These are phyloP conservation scores for Acromyrmex echinatior DNA, from an alignment of 1,140 invertebrate genomes.

Conservation along the genomic window DNA sequence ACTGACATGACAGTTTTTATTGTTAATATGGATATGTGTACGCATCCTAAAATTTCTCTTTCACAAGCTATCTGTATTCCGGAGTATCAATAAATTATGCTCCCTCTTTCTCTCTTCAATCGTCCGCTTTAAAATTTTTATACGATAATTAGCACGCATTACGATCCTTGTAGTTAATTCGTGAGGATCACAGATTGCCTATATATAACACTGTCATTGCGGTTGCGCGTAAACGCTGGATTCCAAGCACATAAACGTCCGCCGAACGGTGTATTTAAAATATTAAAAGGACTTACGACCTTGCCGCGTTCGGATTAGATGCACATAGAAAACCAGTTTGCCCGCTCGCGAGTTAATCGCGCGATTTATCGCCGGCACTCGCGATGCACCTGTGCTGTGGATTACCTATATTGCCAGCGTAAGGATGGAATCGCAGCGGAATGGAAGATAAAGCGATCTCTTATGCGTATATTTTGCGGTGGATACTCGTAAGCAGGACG, in stretches of 20 bases:
- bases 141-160: slow-evolving; percentile 43
- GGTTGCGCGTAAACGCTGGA: slow-evolving; percentile 32
- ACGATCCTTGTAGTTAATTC: slow-evolving; percentile 50
- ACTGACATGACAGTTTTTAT: background rate
- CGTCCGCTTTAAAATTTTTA: slow-evolving; percentile 34
- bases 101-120: background rate
- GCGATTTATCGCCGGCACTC: slow-evolving; percentile 69
- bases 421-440: slow-evolving; percentile 9
- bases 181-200: slow-evolving; percentile 34
- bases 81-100: slow-evolving; percentile 31
- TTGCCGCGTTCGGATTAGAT: slow-evolving; percentile 57
- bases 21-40: background rate
- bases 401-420: slow-evolving; percentile 52
- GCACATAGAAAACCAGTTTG: slow-evolving; percentile 68
- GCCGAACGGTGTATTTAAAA: slow-evolving; percentile 66
- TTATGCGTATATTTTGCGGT: background rate
- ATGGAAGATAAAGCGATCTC: slow-evolving; percentile 59
- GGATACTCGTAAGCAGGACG: slow-evolving; percentile 33
- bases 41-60: background rate
- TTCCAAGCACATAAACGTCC: slow-evolving; percentile 46
- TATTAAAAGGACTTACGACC: slow-evolving; percentile 73
- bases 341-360: slow-evolving; percentile 63
- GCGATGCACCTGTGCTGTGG: slow-evolving; percentile 69
- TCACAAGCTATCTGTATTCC: background rate
- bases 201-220: slow-evolving; percentile 35